These are phyloP conservation scores for Barnardius zonarius DNA, from an alignment of 2,113 vertebrate genomes.

Conservation along the genomic window DNA sequence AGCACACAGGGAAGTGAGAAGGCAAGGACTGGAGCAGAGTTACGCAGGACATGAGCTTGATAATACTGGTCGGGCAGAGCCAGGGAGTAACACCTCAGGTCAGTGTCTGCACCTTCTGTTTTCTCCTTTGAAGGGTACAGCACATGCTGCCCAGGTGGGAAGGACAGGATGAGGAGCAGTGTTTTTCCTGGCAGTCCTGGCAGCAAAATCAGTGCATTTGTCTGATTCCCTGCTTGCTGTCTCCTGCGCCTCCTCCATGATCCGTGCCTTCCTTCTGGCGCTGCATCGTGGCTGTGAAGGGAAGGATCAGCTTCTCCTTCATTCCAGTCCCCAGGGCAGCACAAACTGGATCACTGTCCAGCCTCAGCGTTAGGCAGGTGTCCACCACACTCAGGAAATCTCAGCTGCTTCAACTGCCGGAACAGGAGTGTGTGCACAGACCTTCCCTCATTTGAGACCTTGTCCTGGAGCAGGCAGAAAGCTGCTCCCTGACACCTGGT, in stretches of 20 bases:
- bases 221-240: background rate
- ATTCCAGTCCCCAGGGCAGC: background rate
- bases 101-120: background rate
- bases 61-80: background rate
- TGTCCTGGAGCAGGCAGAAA: background rate
- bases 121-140: background rate
- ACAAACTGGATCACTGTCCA: background rate
- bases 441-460: background rate
- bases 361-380: background rate
- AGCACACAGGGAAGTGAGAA: background rate
- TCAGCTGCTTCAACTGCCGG: background rate
- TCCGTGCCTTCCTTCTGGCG: background rate
- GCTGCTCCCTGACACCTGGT: background rate
- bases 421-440: background rate
- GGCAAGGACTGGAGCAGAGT: background rate
- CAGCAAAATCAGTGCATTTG: background rate
- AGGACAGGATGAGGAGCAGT: background rate
- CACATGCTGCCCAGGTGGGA: background rate
- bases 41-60: background rate
- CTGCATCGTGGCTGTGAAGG: background rate
- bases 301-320: background rate
- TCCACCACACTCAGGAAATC: background rate
- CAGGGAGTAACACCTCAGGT: rapidly evolving
- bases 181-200: background rate
- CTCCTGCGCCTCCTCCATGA: background rate